Percentiles rank a stretch among this genome's conserved stretches.
Conservation (phyloP, 2,888 invertebrate species). For the Epirrhoe alternata region DNA sequence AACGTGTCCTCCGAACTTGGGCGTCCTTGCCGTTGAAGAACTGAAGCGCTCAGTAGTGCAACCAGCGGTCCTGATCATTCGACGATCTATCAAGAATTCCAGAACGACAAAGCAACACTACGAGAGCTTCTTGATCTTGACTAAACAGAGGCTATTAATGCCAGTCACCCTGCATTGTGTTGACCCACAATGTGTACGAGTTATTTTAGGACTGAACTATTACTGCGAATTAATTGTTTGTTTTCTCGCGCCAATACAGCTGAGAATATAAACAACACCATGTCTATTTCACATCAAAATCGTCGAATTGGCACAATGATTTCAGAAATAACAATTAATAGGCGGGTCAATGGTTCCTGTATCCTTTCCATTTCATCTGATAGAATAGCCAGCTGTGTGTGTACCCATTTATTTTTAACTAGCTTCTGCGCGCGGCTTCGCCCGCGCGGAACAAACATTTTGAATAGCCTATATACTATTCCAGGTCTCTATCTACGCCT, state of each 20-base stretch:
- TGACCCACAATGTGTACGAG: background rate
- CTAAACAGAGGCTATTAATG: background rate
- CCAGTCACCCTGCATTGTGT: constrained; percentile 2
- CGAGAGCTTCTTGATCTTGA: background rate
- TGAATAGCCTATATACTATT: too few species aligned
- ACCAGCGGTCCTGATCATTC: too few species aligned
- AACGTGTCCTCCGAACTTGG: too few species aligned
- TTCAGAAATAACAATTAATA: background rate
- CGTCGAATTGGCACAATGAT: constrained; percentile 10
- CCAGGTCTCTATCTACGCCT: too few species aligned
- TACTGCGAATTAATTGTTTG: constrained; percentile 9
- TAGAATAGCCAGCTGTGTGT: background rate
- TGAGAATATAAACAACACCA: constrained; percentile 6
- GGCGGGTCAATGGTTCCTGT: background rate
- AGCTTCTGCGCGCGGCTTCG: too few species aligned
- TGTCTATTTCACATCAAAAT: background rate
- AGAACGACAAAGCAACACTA: too few species aligned
- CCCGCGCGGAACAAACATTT: too few species aligned
- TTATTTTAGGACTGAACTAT: constrained; percentile 15
- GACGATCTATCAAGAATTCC: too few species aligned
- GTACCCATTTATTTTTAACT: too few species aligned
- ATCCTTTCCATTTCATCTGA: background rate
- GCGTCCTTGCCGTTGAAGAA: too few species aligned
- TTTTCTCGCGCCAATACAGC: constrained; percentile 9
- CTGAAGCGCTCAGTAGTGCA: too few species aligned